Evolutionary conservation across 1,140 invertebrate species (phyloP), one percentile per base, ranked within the genome.

Genomic region (Habropoda laboriosa): DNA sequence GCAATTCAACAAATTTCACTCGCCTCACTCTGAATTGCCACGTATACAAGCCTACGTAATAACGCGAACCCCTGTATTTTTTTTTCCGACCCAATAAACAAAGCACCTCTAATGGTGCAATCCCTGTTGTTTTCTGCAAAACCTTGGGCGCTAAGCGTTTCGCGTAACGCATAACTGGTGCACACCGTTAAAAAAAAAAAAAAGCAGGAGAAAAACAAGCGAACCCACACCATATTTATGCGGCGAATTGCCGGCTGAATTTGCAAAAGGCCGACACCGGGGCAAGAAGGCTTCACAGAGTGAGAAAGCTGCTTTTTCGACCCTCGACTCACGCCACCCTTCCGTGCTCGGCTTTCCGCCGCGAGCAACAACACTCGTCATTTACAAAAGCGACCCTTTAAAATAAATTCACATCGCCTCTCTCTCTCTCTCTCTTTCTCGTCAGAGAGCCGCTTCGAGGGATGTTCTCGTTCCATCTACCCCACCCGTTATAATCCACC

Each of bases 351-450:
- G 73, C 81, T 86, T 86, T 86, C 81, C 81, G 81, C 81, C 85
- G 75, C 71, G 82, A 87, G 82, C 85, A 83, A 86, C 85, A 84
- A 87, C 86, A 86, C 81, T 83, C 77, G 68, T 85, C 83, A 86
- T 83, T 86, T 86, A 86, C 73, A 86, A 86, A 87, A 86, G 85
- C 85, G 70, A 73, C 85, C 85, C 73, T 79, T 84, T 83, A 87
- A 84, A 87, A 87, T 87, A 87, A 87, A 87, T 86, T 85, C 78
- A 66, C 85, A 79, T 87, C 72, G 78, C 77, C 81, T 86, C 78
- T 83, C 82, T 75, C 67, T n/a, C n/a, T n/a, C n/a, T n/a, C n/a
- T n/a, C n/a, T n/a, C n/a, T n/a, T n/a, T n/a, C n/a, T n/a, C n/a
- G n/a, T n/a, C n/a, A n/a, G 76, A 80, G 76, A 67, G 49, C 68